Evolutionary conservation across 1,140 invertebrate genomes (phyloP), one percentile per base, ranked within the genome.

Genomic region (Drosophila nigromelanica): DNA sequence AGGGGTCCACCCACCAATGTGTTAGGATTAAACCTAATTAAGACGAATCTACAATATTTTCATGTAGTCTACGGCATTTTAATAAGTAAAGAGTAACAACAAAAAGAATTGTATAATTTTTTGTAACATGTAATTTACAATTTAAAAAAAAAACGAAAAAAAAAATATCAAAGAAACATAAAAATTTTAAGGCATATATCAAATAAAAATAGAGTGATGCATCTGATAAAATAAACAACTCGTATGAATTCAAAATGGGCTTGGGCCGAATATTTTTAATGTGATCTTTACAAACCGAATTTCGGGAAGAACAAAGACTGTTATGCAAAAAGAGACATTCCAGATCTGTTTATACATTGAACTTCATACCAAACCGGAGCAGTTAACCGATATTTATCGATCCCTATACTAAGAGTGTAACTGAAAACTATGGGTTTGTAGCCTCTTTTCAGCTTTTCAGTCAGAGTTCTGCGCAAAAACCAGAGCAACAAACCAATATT

Each of bases 181-280:
- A 78, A 78, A 75, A 54, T 64, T 77, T 83, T 85, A 85, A 80
- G 81, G 81, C 81, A 82, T 76, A 66, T 85, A 83, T 85, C 73
- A 76, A 85, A 79, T 83, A 85, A 82, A 80, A 86, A 86, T 86
- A 75, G 77, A 86, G 81, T 78, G 77, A 86, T 86, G 81, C 82
- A 86, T 86, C 83, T 86, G 78, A 73, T 61, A 60, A 14, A 56
- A 60, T 15, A 48, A 37, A 43, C 35, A 45, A 39, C 11, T 39
- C 35, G 7, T 14, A 12, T 37, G 5, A 35, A 52, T 52, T 47
- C 18, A 12, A 24, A 27, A 5, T 1, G 27, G 27, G 4, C 6
- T 27, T 27, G 27, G 27, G 27, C 5, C 4, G 1, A 5, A 27
- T 27, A 5, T 1, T 27, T 5, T 27, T 27, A 5, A 6, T 18